These are phyloP conservation scores for Arvicanthis niloticus DNA, from an alignment of 2,113 vertebrate species.

Conservation along the genomic window DNA sequence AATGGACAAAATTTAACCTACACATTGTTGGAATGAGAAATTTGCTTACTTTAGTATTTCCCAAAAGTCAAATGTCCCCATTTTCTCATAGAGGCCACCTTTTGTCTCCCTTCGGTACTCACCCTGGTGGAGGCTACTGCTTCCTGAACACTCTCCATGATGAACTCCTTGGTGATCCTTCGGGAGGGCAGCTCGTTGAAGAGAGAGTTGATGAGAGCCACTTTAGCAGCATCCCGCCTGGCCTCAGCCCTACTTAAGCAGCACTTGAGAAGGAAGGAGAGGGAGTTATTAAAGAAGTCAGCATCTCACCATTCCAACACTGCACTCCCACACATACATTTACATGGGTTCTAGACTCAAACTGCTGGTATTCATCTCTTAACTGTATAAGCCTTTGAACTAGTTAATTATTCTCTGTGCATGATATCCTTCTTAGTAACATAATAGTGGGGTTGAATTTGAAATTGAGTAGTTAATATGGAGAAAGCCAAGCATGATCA, in stretches of 20 bases:
- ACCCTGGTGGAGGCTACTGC: conserved; percentile 90
- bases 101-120: conserved; percentile 79
- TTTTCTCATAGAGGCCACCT: background rate
- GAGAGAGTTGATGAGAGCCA: conserved; percentile 95
- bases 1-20: background rate
- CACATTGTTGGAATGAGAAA: conserved; percentile 14
- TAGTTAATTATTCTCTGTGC: background rate
- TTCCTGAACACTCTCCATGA: conserved; percentile 91
- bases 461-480: background rate
- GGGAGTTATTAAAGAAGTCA: conserved; percentile 36
- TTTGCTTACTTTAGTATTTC: conserved; percentile 3
- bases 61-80: background rate
- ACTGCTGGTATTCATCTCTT: background rate
- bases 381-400: background rate
- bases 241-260: conserved; percentile 94
- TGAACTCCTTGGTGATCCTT: conserved; percentile 92
- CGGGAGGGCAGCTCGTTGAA: conserved; percentile 94
- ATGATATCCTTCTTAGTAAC: conserved; percentile 27
- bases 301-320: background rate
- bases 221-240: conserved; percentile 93
- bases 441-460: background rate
- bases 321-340: background rate
- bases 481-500: background rate
- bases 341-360: background rate
- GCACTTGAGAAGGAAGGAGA: conserved; percentile 81